Base-by-base conservation (phyloP, 2,113 vertebrate species). In the Cyprinodon tularosa region DNA sequence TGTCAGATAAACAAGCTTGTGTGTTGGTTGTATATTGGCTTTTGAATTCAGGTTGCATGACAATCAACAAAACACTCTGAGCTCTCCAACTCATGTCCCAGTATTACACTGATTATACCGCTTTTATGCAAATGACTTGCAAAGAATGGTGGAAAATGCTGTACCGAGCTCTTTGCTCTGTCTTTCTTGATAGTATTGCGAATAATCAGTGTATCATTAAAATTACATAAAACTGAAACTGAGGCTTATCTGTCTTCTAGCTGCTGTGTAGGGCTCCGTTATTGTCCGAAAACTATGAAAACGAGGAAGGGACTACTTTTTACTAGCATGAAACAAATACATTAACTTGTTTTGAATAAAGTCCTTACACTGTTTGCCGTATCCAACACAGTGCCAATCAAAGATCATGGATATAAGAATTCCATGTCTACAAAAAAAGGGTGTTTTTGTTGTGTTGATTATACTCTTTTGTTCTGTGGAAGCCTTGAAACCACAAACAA, bases 111-210 rank as follows among this genome's bases (percentile, higher is more conserved):
- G 48, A 78, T 84, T 69, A 66, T 57, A 15, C 53, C 8, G 10
- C 72, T 93, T 94, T 94, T 92, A 83, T 83, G 89, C 89, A 93
- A 92, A 93, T 93, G 85, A 86, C 66, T 66, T 89, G 84, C 77
- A 73, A 89, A 71, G 88, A 68, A 83, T 84, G 88, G 83, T 83
- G 84, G 86, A 83, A 88, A 89, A 94, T 87, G 90, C 89, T 94
- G 92, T 93, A 86, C 71, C 95, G 93, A 91, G 86, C 89, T 93
- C 38, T 17, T 4, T 14, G 36, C 66, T 92, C 92, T 92, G 89
- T 94, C 86, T 91, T 90, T 93, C 82, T 86, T 86, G 81, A 86
- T 37, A 64, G 39, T 17, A 12, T 13, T 60, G 14, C 22, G 29
- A 36, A 42, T 45, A 10, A 48, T 72, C 50, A 47, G 66, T 11